These are phyloP conservation scores for Eilema depressum DNA, from an alignment of 2,888 invertebrate genomes.

Conservation along the genomic window DNA sequence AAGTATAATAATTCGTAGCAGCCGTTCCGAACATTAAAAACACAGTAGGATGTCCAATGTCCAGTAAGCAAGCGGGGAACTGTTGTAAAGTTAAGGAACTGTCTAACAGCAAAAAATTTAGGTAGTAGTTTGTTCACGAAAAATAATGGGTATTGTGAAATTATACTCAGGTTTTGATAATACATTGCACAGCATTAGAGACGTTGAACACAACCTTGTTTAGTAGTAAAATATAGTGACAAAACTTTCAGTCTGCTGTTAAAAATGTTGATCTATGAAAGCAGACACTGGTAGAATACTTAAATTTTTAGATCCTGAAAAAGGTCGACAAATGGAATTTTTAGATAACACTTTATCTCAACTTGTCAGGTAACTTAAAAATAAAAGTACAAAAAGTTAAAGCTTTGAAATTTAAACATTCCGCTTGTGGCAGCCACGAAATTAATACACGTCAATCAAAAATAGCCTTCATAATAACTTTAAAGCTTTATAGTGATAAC, in stretches of 20 bases:
- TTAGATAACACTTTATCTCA: neutral
- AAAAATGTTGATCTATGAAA: neutral
- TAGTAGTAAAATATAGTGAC: no score
- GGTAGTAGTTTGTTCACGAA: neutral
- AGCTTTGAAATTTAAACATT: slow-evolving; percentile 44
- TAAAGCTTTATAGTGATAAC: slow-evolving; percentile 24
- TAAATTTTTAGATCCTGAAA: neutral
- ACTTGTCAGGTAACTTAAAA: slow-evolving; percentile 14
- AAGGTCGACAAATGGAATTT: neutral
- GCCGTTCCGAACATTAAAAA: neutral
- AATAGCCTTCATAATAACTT: slow-evolving; percentile 35
- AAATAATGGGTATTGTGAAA: neutral
- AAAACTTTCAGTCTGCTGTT: no score
- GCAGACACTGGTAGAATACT: neutral
- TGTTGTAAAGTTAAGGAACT: neutral
- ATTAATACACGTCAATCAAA: slow-evolving; percentile 59
- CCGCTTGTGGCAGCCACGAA: slow-evolving; percentile 32
- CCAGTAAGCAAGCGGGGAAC: neutral
- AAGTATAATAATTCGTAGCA: neutral
- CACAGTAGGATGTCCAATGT: neutral
- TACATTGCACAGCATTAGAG: no score
- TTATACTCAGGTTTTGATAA: neutral
- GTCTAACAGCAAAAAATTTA: neutral
- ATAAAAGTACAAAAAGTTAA: slow-evolving; percentile 25
- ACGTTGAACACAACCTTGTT: no score